A percentile compares a stretch with the other conserved stretches of the same genome.
Evolutionary conservation across 2,797 vertebrate species (phyloP).

Genomic region (Calcarius lapponicus): DNA sequence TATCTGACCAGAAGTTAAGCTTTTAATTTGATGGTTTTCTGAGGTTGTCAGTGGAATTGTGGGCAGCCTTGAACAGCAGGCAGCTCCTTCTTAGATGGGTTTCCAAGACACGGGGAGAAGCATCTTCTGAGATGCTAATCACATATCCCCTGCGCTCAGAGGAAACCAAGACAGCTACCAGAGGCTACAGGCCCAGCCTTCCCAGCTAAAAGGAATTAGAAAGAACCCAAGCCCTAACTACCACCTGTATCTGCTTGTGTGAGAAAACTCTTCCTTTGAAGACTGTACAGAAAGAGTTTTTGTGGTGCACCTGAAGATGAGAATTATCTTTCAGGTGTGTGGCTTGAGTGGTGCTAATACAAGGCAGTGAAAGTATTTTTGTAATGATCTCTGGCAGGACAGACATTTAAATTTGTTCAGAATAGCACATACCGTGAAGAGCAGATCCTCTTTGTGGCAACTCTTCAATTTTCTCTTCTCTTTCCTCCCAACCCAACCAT

Average conservation of each 20-base stretch:
- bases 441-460: neutral
- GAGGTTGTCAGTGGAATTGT: neutral
- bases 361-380: neutral
- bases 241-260: neutral
- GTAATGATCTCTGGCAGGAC: neutral
- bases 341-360: neutral
- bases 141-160: neutral
- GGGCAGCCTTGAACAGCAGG: neutral
- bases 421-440: neutral
- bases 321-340: neutral
- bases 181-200: neutral
- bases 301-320: fast-evolving
- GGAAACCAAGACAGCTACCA: neutral
- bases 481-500: neutral
- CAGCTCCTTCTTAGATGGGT: neutral
- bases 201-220: neutral
- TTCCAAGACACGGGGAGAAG: neutral
- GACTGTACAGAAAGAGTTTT: neutral
- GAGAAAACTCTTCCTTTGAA: neutral
- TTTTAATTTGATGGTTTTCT: neutral
- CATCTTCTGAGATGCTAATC: neutral
- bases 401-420: neutral
- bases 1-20: neutral
- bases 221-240: neutral
- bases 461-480: neutral